phyloP scores from a whole-genome alignment of 2,888 invertebrate species.

The Agrotis puta region DNA sequence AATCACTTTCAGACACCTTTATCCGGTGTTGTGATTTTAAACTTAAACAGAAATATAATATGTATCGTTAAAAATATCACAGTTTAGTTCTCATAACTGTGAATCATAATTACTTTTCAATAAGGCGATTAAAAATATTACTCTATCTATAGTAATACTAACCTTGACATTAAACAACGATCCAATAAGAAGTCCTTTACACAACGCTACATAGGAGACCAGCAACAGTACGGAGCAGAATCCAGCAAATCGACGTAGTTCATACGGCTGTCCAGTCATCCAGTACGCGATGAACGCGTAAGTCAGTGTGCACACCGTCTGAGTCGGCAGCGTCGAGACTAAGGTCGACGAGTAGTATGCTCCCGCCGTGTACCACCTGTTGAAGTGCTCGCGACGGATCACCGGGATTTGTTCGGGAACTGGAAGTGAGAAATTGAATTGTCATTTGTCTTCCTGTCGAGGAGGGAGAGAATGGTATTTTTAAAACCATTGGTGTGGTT shows the following conservation, averaged over 20 bases:
- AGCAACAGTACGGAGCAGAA: conserved; percentile 94
- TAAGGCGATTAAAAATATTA: no score
- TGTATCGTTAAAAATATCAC: neutral
- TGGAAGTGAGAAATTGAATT: conserved; percentile 75
- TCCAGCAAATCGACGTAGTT: conserved; percentile 93
- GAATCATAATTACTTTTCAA: neutral
- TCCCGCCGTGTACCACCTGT: conserved; percentile 96
- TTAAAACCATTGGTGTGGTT: neutral
- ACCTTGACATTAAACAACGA: conserved; percentile 95
- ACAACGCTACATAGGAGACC: conserved; percentile 96
- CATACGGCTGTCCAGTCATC: conserved; percentile 96
- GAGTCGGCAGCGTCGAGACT: conserved; percentile 95
- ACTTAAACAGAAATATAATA: neutral
- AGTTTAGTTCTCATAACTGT: neutral
- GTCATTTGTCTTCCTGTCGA: conserved; percentile 18
- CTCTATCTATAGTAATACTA: conserved; percentile 56
- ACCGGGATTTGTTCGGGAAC: conserved; percentile 96
- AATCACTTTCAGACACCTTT: neutral
- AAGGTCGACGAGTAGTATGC: conserved; percentile 96
- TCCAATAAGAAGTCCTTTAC: conserved; percentile 96
- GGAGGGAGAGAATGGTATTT: neutral
- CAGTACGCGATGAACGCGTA: conserved; percentile 96
- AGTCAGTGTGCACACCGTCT: conserved; percentile 93
- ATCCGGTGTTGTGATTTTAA: neutral
- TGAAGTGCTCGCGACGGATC: conserved; percentile 95